These are phyloP conservation scores for Adelosebastes latens DNA, from an alignment of 2,797 vertebrate genomes.

Conservation along the genomic window DNA sequence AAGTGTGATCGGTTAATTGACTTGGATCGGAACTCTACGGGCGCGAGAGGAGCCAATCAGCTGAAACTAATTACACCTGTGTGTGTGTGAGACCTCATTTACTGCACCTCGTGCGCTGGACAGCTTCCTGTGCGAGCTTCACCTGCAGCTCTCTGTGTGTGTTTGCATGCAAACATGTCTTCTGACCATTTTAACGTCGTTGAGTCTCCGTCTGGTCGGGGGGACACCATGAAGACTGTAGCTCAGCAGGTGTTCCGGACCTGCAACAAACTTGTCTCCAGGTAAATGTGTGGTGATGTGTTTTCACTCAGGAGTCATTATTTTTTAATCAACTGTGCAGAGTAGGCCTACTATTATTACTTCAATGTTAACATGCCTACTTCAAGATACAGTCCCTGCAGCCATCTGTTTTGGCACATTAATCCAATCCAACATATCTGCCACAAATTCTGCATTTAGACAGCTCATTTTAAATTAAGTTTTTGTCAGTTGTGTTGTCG, in stretches of 20 bases:
- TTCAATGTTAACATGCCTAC: not conserved
- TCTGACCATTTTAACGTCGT: too few species aligned
- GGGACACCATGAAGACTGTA: constrained; percentile 30
- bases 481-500: rapidly evolving
- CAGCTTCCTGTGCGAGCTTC: not conserved
- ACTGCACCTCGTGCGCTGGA: not conserved
- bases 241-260: constrained; percentile 36
- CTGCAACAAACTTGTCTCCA: constrained; percentile 38
- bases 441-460: too few species aligned
- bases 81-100: not conserved
- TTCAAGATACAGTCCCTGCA: not conserved
- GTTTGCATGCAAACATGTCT: not conserved
- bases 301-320: not conserved
- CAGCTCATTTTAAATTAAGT: rapidly evolving
- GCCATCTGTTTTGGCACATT: not conserved
- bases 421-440: not conserved
- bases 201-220: not conserved
- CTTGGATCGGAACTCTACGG: not conserved
- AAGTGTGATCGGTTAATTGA: not conserved
- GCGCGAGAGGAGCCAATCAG: constrained; percentile 1
- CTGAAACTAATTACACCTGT: constrained; percentile 34
- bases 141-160: not conserved
- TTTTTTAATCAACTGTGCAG: rapidly evolving
- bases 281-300: constrained; percentile 24
- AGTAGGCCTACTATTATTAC: not conserved